Evolutionary conservation across 2,113 vertebrate genomes (phyloP).

Genomic region (Merops nubicus): DNA sequence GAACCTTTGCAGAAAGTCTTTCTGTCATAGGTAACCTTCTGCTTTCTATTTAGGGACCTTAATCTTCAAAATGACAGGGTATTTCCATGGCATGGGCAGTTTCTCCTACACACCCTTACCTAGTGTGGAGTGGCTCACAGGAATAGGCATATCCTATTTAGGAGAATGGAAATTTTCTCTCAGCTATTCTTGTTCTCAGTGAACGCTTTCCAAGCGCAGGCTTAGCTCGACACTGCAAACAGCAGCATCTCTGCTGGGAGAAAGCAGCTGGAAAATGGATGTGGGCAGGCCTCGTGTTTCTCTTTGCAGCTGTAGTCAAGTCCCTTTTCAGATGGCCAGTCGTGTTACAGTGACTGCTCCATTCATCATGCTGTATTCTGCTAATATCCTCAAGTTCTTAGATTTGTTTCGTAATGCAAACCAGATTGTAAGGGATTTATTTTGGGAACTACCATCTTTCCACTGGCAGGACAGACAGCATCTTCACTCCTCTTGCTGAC

Average conservation of each 20-base stretch:
- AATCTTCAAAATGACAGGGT: constrained; percentile 61
- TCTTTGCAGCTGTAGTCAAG: neutral
- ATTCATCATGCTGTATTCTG: neutral
- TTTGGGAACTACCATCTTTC: neutral
- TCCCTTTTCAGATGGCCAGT: neutral
- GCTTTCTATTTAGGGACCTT: constrained; percentile 60
- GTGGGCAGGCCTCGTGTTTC: neutral
- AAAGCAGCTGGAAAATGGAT: neutral
- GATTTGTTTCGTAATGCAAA: neutral
- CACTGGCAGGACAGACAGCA: neutral
- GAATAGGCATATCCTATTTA: neutral
- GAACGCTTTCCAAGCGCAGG: constrained; percentile 18
- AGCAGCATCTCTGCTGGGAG: neutral
- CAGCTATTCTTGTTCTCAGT: neutral
- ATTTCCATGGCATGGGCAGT: constrained; percentile 11
- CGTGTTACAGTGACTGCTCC: neutral
- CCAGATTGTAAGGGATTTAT: neutral
- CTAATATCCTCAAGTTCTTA: neutral
- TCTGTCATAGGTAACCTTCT: constrained; percentile 47
- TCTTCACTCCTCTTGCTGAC: neutral
- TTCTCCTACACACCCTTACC: constrained; percentile 1
- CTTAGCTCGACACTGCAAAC: neutral
- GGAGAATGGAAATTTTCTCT: neutral
- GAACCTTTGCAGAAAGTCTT: constrained; percentile 62
- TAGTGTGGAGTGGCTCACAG: neutral